Evolutionary conservation across 1,140 invertebrate genomes (phyloP), one percentile per base, ranked within the genome.

Genomic region (Sarcophaga peregrina): DNA sequence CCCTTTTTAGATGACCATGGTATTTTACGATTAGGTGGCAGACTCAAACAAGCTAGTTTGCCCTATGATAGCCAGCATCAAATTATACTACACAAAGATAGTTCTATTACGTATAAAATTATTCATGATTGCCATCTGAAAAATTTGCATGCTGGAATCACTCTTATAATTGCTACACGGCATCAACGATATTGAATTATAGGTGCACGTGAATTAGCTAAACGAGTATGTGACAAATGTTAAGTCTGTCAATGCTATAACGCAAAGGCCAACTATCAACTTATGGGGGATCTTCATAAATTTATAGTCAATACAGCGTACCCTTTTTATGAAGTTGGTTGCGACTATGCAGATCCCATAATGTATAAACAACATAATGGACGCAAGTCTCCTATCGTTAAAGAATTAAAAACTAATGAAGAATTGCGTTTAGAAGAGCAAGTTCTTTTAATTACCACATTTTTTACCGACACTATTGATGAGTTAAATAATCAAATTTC

Each of bases 1-100:
- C 85, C 85, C 2, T 85, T 86, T 80, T 7, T 84, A 54, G 85
- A 86, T 82, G 47, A 82, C 17, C 46, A 85, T 58, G 85, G 81
- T 0, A 15, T 89, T 9, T 20, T 88, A 5, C 62, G 85, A 58
- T 86, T 87, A 17, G 86, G 85, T 10, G 87, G 87, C 25, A 37
- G 25, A 37, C 25, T 37, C 25, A 37, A 37, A 37, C 25, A 37
- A 37, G 25, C 25, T 37, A 37, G 25, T 37, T 15, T 86, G 2
- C 37, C 73, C 50, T 84, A 80, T 75, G 54, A 62, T 25, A 37
- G 15, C 37, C 47, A 62, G 37, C 81, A n/a, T 25, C 54, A 20
- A 48, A 72, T 82, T 45, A 46, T 82, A 17, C 45, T 72, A 48
- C 2, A 37, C 17, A 82, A 73, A 48, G 20, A 25, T 4, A 37